A percentile compares a stretch with the other conserved stretches of the same genome.
These are phyloP conservation scores for Thinocorus orbignyianus DNA, from an alignment of 2,113 vertebrate genomes.

Conservation along the genomic window DNA sequence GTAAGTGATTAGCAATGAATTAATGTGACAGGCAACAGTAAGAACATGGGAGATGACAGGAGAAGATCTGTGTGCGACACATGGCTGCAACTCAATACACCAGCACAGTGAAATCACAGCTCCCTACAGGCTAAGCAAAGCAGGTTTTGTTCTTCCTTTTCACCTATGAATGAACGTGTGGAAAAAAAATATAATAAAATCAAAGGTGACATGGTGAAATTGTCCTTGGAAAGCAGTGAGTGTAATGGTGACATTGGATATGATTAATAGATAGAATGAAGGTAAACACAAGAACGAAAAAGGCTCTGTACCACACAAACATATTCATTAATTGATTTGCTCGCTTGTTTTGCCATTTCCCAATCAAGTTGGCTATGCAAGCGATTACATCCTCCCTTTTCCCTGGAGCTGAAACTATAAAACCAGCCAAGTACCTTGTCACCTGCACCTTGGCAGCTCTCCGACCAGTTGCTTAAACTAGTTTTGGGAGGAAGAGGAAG, in stretches of 20 bases:
- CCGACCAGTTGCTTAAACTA: neutral
- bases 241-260: neutral
- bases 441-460: neutral
- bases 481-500: neutral
- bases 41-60: conserved; percentile 53
- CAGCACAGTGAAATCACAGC: conserved; percentile 50
- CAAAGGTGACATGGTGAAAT: conserved; percentile 12
- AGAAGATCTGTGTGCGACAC: conserved; percentile 62
- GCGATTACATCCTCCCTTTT: neutral
- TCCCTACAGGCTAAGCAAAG: neutral
- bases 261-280: neutral
- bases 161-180: neutral
- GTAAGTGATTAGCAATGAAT: conserved; percentile 55
- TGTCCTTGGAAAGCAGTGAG: conserved; percentile 9
- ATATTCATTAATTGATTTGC: neutral
- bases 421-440: neutral
- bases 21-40: conserved; percentile 3
- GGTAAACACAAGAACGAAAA: neutral
- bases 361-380: too few relatives aligned
- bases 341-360: neutral
- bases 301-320: neutral
- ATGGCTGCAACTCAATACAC: conserved; percentile 42
- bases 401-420: neutral
- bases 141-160: neutral
- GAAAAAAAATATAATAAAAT: neutral